phyloP scores from a whole-genome alignment of 2,113 vertebrate genomes.

The Cyanoderma ruficeps region DNA sequence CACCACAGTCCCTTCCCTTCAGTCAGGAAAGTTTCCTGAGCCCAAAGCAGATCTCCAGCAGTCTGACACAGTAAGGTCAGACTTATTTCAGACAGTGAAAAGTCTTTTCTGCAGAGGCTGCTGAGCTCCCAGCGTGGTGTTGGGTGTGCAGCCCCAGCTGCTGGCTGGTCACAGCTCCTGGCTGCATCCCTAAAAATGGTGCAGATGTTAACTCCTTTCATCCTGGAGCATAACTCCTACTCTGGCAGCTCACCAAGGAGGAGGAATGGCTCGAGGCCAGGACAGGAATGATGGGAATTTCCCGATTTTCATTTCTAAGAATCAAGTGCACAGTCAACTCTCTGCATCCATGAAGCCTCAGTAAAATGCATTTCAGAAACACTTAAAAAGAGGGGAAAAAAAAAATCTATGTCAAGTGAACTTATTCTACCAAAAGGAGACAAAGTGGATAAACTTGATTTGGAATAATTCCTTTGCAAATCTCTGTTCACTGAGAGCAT shows the following conservation, averaged over 20 bases:
- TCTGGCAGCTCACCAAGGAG: neutral
- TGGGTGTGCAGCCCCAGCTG: neutral
- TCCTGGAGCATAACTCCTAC: neutral
- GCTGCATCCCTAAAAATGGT: neutral
- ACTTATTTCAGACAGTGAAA: too few relatives aligned
- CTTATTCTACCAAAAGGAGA: neutral
- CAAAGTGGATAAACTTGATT: neutral
- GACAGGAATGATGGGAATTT: neutral
- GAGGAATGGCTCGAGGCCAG: neutral
- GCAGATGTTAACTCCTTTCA: neutral
- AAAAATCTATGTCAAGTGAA: neutral
- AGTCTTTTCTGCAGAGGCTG: neutral
- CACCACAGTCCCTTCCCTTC: neutral
- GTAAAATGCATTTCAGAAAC: neutral
- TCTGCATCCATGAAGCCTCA: fast-evolving
- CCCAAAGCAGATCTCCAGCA: neutral
- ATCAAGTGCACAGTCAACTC: neutral
- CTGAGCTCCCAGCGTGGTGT: neutral
- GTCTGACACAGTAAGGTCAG: neutral
- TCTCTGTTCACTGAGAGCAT: neutral
- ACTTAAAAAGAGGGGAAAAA: too few relatives aligned
- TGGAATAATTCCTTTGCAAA: neutral
- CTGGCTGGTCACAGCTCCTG: neutral
- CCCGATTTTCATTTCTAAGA: neutral
- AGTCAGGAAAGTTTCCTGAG: neutral